These are phyloP conservation scores for Petrocephalus schoutedeni DNA, from an alignment of 2,797 vertebrate species.

Conservation along the genomic window DNA sequence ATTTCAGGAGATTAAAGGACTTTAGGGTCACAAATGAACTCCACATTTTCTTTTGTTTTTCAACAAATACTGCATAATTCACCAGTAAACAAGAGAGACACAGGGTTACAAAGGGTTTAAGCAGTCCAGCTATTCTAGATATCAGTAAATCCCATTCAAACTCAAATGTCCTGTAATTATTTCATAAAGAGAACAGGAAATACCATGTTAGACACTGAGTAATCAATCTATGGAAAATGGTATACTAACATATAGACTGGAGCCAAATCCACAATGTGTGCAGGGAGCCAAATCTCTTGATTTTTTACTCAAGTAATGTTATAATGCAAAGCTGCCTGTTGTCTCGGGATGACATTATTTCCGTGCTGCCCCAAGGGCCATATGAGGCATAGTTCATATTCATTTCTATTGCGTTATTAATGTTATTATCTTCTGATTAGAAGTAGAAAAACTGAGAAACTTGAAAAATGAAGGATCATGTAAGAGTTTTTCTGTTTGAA, in stretches of 20 bases:
- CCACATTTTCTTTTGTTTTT: not conserved
- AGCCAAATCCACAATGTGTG: slow-evolving; percentile 7
- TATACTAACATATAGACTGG: not conserved
- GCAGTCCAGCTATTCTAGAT: not conserved
- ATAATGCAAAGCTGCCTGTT: not conserved
- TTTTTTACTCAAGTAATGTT: not conserved
- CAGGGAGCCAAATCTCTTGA: not conserved
- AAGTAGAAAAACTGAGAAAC: not conserved
- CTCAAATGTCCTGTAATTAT: not conserved
- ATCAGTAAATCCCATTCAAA: not conserved
- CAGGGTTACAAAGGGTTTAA: not conserved
- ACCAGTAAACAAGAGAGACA: not conserved
- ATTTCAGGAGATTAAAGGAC: slow-evolving; percentile 39
- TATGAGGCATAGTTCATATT: not conserved
- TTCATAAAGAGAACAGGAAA: not conserved
- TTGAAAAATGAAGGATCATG: not conserved
- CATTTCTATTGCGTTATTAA: not conserved
- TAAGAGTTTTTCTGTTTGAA: not conserved
- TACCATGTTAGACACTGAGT: not conserved
- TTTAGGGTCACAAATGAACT: slow-evolving; percentile 1
- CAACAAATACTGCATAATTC: not conserved
- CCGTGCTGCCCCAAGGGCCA: not conserved
- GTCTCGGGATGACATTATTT: not conserved
- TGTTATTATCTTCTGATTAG: not conserved
- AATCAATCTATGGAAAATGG: not conserved